phyloP scores from a whole-genome alignment of 2,888 invertebrate genomes.

The Dromius quadrimaculatus region DNA sequence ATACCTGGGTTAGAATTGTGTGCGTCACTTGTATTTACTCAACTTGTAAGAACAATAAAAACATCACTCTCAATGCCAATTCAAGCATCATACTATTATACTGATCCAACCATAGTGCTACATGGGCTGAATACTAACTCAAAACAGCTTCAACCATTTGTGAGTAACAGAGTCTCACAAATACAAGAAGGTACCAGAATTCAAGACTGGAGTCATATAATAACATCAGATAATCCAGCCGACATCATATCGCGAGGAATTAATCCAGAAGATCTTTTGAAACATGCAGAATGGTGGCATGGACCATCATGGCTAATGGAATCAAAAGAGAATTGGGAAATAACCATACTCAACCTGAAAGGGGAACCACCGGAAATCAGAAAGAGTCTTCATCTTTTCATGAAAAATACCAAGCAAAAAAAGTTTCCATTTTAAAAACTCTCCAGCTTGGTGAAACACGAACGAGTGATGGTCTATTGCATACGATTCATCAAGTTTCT shows the following conservation, averaged over 20 bases:
- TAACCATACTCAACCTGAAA: neutral
- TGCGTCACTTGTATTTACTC: constrained; percentile 14
- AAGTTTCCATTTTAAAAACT: neutral
- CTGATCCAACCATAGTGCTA: constrained; percentile 30
- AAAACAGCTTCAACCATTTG: constrained; percentile 15
- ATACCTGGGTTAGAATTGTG: constrained; percentile 34
- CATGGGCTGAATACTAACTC: constrained; percentile 16
- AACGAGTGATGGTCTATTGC: neutral
- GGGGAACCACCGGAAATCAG: neutral
- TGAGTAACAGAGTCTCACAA: constrained; percentile 26
- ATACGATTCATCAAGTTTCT: neutral
- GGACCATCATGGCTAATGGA: constrained; percentile 26
- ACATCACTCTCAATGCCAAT: neutral
- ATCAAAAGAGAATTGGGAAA: constrained; percentile 16
- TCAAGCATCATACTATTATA: neutral
- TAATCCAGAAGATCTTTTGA: neutral
- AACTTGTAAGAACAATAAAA: constrained; percentile 12
- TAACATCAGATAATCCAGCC: constrained; percentile 26
- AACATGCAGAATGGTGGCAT: constrained; percentile 22
- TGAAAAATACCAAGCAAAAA: neutral
- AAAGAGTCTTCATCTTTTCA: neutral
- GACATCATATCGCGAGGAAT: constrained; percentile 21
- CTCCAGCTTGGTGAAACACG: neutral
- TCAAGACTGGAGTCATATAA: constrained; percentile 15
- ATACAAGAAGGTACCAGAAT: constrained; percentile 20